Evolutionary conservation across 2,113 vertebrate genomes (phyloP).

Genomic region (Xiphorhynchus elegans): DNA sequence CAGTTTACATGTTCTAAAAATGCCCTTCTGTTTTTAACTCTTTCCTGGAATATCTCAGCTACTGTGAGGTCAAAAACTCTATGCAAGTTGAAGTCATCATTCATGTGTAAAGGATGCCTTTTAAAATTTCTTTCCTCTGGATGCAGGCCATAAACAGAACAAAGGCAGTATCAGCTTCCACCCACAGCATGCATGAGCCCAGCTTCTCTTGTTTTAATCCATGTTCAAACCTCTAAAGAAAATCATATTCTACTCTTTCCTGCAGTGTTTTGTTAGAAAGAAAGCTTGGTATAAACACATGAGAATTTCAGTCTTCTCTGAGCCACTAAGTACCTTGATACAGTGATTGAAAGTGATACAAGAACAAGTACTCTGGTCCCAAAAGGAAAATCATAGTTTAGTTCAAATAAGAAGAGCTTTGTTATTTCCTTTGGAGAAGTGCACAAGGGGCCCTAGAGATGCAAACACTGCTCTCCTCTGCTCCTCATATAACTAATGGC

Average conservation of each 20-base stretch:
- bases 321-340: background rate
- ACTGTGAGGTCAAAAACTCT: background rate
- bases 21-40: background rate
- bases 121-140: background rate
- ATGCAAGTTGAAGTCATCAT: background rate
- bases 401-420: background rate
- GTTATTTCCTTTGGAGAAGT: slow-evolving; percentile 57
- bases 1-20: background rate
- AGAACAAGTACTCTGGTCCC: background rate
- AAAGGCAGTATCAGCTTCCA: background rate
- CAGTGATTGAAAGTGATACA: background rate
- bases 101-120: background rate
- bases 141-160: background rate
- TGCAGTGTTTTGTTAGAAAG: background rate
- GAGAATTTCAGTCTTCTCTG: background rate
- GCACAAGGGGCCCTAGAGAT: background rate
- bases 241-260: background rate
- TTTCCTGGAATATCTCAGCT: background rate
- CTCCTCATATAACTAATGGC: slow-evolving; percentile 51
- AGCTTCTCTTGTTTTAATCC: background rate
- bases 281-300: background rate
- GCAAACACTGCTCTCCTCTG: background rate
- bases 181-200: background rate
- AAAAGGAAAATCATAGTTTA: background rate
- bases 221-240: background rate